Base-by-base conservation (phyloP, 2,888 invertebrate genomes). In the Sturmia bella region DNA sequence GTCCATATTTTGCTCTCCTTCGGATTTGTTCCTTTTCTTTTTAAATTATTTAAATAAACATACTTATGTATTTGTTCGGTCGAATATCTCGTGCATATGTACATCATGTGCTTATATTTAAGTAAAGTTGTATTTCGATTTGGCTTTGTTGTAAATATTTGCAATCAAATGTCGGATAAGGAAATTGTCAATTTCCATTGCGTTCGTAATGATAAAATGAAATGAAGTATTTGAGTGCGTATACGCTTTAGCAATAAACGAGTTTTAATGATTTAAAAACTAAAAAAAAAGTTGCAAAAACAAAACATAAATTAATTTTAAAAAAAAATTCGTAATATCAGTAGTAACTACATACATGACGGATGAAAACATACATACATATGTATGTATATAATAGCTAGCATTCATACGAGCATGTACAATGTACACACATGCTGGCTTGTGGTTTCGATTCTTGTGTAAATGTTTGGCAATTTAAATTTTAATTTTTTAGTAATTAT, bases 161-260 rank as follows among this genome's bases (percentile, higher is more conserved):
- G 19, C 64, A 70, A 75, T 75, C 74, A 74, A 74, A 74, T 57
- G 56, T 66, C 75, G 70, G 70, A 75, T 75, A 61, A 70, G 75
- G 80, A 80, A 80, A 75, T 80, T 75, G 70, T 70, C 80, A 80
- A 75, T 80, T 75, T 80, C 80, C 75, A 75, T 70, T 59, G 27
- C 52, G 12, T 69, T 17, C 48, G 56, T 69, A 50, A n/a, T 24
- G n/a, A n/a, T n/a, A n/a, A 43, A 24, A 7, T 39, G 24, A 15
- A 50, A 19, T 50, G 17, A 13, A 39, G 39, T 48, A 24, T 19
- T 17, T 1, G 15, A 43, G 13, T 59, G 41, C 56, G 19, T 57
- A 21, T 39, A 54, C 32, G 32, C 7, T 32, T 32, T 32, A 32
- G 32, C 32, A 32, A 6, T 41, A 57, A 57, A 37, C 64, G 24